Conservation (phyloP, 2,888 invertebrate genomes). For the Gnatocerus cornutus region DNA sequence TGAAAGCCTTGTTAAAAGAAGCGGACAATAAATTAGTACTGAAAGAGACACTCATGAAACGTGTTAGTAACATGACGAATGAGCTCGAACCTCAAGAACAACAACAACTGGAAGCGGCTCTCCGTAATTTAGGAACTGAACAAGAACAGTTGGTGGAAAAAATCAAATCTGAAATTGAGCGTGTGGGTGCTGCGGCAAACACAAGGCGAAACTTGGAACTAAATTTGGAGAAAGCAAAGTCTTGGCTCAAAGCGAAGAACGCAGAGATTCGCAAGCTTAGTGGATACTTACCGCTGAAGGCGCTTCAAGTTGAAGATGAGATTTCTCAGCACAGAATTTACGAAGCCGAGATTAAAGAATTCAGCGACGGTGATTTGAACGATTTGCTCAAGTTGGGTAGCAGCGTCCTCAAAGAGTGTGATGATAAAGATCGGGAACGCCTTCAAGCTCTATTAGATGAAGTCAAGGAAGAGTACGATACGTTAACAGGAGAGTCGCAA, state of each 20-base stretch:
- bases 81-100: constrained; percentile 91
- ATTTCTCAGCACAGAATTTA: constrained; percentile 83
- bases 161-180: constrained; percentile 83
- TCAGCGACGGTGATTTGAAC: constrained; percentile 82
- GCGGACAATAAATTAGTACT: constrained; percentile 88
- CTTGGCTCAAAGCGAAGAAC: constrained; percentile 86
- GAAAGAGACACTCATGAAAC: constrained; percentile 87
- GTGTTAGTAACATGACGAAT: constrained; percentile 87
- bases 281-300: constrained; percentile 85
- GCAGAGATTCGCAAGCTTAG: constrained; percentile 84
- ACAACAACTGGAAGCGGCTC: constrained; percentile 82
- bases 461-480: constrained; percentile 81
- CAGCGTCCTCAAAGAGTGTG: constrained; percentile 86
- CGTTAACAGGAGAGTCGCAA: constrained; percentile 81
- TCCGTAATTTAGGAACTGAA: constrained; percentile 82
- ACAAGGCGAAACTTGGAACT: constrained; percentile 85
- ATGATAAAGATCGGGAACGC: constrained; percentile 79
- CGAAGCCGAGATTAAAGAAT: constrained; percentile 84
- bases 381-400: constrained; percentile 85
- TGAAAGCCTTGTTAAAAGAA: constrained; percentile 86
- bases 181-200: constrained; percentile 80
- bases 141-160: constrained; percentile 83
- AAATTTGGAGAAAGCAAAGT: constrained; percentile 84
- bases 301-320: constrained; percentile 88
- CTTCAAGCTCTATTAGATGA: constrained; percentile 80